These are phyloP conservation scores for Artemia sinica DNA, from an alignment of 2,888 invertebrate genomes.

Conservation along the genomic window DNA sequence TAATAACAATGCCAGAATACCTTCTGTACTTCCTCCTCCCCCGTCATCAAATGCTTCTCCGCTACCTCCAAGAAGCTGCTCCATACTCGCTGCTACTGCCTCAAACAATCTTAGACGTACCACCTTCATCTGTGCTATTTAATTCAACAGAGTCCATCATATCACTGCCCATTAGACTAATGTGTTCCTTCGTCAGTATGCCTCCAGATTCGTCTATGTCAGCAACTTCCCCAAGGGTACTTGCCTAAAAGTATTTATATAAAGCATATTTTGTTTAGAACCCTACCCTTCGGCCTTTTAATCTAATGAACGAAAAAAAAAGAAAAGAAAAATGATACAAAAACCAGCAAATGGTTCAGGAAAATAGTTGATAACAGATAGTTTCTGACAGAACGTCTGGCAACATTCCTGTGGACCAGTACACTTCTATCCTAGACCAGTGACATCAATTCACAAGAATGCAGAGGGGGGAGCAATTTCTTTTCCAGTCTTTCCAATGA, in stretches of 20 bases:
- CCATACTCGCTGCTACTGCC: conserved; percentile 38
- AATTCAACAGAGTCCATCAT: conserved; percentile 32
- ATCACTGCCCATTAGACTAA: conserved; percentile 7
- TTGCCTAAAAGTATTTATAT: conserved; percentile 36
- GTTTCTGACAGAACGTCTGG: too few species aligned
- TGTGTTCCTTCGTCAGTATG: conserved; percentile 25
- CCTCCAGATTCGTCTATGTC: conserved; percentile 33
- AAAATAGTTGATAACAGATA: too few species aligned
- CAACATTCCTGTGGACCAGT: too few species aligned
- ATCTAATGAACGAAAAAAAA: too few species aligned
- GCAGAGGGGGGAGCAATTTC: too few species aligned
- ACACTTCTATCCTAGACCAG: too few species aligned
- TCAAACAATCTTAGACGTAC: conserved; percentile 30
- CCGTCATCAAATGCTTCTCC: conserved; percentile 27
- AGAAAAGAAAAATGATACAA: too few species aligned
- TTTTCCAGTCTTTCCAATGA: too few species aligned
- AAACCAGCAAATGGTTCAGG: too few species aligned
- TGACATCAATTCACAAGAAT: too few species aligned
- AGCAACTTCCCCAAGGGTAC: conserved; percentile 49
- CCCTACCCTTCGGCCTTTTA: too few species aligned
- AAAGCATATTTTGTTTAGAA: too few species aligned
- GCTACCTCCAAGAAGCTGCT: conserved; percentile 26
- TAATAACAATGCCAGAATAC: conserved; percentile 18
- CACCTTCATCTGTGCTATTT: conserved; percentile 25
- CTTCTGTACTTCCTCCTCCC: conserved; percentile 24